Percentiles rank a stretch among this genome's conserved stretches.
Evolutionary conservation across 2,797 vertebrate species (phyloP).

Genomic region (Xiphorhynchus erythropygius): DNA sequence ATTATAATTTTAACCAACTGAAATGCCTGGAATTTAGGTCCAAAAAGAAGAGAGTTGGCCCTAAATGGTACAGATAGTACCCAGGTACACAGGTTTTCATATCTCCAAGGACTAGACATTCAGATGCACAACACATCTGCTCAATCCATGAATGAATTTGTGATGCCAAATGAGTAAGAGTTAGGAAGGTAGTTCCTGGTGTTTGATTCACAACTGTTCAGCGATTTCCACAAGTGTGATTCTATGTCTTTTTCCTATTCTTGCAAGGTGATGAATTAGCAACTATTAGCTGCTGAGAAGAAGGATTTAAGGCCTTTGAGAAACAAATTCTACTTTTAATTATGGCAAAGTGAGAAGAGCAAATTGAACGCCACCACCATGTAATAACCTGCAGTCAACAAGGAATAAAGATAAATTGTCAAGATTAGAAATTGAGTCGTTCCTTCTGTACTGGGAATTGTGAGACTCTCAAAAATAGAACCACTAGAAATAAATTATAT

Average conservation of each 20-base stretch:
- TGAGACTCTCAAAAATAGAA: background rate
- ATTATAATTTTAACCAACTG: background rate
- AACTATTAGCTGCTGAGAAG: background rate
- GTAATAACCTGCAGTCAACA: background rate
- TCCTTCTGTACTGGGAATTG: background rate
- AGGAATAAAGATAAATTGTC: background rate
- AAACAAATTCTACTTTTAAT: background rate
- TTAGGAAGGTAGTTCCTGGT: background rate
- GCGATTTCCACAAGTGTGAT: accelerated
- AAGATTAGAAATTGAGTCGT: background rate
- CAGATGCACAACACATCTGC: background rate
- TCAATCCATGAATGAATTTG: background rate
- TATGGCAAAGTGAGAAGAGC: background rate
- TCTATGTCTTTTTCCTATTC: background rate
- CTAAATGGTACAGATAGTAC: background rate
- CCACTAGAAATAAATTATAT: background rate
- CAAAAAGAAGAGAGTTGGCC: background rate
- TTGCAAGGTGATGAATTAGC: background rate
- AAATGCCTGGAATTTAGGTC: background rate
- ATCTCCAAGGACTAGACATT: background rate
- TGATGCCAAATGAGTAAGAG: background rate
- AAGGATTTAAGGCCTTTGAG: background rate
- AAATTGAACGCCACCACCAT: background rate
- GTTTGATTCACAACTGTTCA: background rate
- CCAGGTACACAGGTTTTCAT: background rate